phyloP scores from a whole-genome alignment of 2,113 vertebrate genomes.

The Pteropus alecto region DNA sequence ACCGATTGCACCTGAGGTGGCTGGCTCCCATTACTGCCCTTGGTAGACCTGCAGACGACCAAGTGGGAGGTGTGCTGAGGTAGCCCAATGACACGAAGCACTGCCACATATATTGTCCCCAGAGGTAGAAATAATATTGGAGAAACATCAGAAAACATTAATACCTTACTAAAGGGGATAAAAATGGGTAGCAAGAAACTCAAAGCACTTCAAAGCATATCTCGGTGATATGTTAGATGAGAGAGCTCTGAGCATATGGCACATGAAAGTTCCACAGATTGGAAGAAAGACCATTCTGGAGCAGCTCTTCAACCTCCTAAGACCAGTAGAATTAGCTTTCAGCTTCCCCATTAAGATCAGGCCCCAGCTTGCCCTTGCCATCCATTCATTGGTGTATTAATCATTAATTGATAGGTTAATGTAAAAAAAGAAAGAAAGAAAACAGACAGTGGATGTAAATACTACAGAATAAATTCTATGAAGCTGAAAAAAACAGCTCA shows the following conservation, averaged over 20 bases:
- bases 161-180: not conserved
- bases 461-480: not conserved
- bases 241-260: not conserved
- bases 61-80: not conserved
- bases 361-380: not conserved
- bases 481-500: not conserved
- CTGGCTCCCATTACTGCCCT: not conserved
- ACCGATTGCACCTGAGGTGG: not conserved
- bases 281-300: not conserved
- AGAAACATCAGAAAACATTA: not conserved
- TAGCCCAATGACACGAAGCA: not conserved
- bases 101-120: not conserved
- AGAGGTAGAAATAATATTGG: not conserved
- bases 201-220: not conserved
- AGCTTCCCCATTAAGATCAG: not conserved
- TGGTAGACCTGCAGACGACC: not conserved
- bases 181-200: not conserved
- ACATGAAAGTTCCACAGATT: not conserved
- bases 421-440: not conserved
- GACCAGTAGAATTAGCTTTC: not conserved
- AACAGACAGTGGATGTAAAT: not conserved
- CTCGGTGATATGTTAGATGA: not conserved
- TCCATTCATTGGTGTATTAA: not conserved
- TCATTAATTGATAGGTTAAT: not conserved
- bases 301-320: not conserved